These are phyloP conservation scores for Tangara arthus DNA, from an alignment of 2,797 vertebrate genomes.

Conservation along the genomic window DNA sequence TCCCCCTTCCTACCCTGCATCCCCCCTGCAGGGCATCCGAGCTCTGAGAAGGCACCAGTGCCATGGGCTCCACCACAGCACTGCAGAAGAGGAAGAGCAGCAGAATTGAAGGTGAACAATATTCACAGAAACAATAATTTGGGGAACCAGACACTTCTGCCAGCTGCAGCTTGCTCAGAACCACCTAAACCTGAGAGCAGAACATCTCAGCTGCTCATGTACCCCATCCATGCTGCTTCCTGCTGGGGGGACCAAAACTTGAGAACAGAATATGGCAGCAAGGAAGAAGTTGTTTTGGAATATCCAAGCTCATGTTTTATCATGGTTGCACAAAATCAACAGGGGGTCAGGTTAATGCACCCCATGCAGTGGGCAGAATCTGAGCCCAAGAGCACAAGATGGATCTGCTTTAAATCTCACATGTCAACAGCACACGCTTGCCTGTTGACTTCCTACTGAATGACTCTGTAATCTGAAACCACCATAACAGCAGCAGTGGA, in stretches of 20 bases:
- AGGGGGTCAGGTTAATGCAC: accelerated
- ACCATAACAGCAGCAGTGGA: not conserved
- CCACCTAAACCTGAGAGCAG: not conserved
- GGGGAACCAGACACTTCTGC: not conserved
- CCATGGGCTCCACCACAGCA: not conserved
- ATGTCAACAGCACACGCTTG: constrained; percentile 17
- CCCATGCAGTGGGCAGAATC: not conserved
- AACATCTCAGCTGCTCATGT: not conserved
- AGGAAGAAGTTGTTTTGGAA: not conserved
- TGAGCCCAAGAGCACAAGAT: not conserved
- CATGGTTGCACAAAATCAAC: not conserved
- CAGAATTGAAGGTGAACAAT: not conserved
- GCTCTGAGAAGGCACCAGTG: not conserved
- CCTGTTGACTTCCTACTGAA: constrained; percentile 32
- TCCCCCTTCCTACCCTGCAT: not conserved
- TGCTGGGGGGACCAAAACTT: not conserved
- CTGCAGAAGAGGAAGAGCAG: not conserved
- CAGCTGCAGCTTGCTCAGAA: not conserved
- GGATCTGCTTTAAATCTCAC: constrained; percentile 18
- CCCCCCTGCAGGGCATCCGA: accelerated
- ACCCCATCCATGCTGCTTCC: not conserved
- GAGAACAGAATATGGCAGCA: not conserved
- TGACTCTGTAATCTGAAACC: constrained; percentile 24
- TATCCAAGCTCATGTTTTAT: not conserved
- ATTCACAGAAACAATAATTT: not conserved